Base-by-base conservation (phyloP, 2,797 vertebrate species). In the Gadopsis marmoratus region DNA sequence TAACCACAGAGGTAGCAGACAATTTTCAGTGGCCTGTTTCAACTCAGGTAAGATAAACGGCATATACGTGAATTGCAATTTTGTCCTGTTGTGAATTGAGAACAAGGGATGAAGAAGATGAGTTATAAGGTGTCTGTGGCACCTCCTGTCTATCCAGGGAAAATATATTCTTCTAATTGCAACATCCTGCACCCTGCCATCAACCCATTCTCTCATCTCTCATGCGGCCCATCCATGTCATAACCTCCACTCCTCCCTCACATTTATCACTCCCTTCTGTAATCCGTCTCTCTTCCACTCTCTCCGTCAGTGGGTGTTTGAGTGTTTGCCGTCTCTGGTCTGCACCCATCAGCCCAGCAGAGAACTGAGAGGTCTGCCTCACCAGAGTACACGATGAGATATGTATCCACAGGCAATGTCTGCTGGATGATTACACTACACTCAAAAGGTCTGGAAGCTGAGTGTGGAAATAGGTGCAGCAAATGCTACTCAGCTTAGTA, bases 121-220 rank as follows among this genome's bases (percentile, higher is more conserved):
- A 90, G 77, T 90, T 91, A 86, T 81, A 67, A 69, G 74, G 83
- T 73, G 83, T 61, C 71, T 59, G 62, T 4, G 5, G 70, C 76
- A 61, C 66, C 82, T 85, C 73, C 81, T 72, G 84, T 89, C 89
- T 39, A 65, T 74, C 79, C 66, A 54, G 48, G 31, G 70, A 59
- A 90, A 90, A 90, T 88, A 82, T 89, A 89, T 85, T 85, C 64
- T 84, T 91, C 81, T 89, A 87, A 90, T 91, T 48, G 21, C 39
- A 89, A 84, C 85, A 84, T 79, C 73, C 69, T 71, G 71, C 67
- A 65, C 76, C 65, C 76, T 55, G 63, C 78, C 77, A 82, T 90
- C 84, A 90, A 79, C 83, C 79, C 60, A 67, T 84, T 89, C 91
- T 65, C 66, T 85, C 85, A 84, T 83, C 85, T 69, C 65, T 87